Conservation (phyloP, 2,797 vertebrate species). For the Macroramphosus scolopax region DNA sequence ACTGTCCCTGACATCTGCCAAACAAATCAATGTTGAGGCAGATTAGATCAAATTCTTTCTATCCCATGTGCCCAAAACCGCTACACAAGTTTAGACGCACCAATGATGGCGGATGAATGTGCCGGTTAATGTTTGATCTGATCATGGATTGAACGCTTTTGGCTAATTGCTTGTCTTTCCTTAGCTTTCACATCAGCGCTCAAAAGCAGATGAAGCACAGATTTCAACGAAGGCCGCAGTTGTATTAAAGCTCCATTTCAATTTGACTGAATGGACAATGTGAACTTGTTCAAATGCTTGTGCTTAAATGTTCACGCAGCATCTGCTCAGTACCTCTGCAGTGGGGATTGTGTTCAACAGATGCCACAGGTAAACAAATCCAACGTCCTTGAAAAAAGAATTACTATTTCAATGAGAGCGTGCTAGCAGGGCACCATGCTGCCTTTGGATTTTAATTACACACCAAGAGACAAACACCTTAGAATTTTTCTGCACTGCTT, state of each 20-base stretch:
- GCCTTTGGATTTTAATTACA: conserved; percentile 65
- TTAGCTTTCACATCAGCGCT: conserved; percentile 26
- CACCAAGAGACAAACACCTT: conserved; percentile 36
- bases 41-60: conserved; percentile 39
- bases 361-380: conserved; percentile 51
- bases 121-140: conserved; percentile 31
- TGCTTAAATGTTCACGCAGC: conserved; percentile 46
- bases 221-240: conserved; percentile 39
- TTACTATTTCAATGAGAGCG: conserved; percentile 48
- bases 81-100: conserved; percentile 18
- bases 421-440: conserved; percentile 34
- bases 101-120: conserved; percentile 33
- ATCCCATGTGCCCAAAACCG: conserved; percentile 18
- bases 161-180: conserved; percentile 35
- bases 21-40: conserved; percentile 38
- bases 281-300: conserved; percentile 48
- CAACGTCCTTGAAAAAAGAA: conserved; percentile 56
- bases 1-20: conserved; percentile 38
- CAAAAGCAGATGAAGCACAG: conserved; percentile 36
- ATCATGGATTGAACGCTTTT: conserved; percentile 26
- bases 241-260: conserved; percentile 28
- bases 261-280: conserved; percentile 35
- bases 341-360: conserved; percentile 39
- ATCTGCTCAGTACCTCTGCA: conserved; percentile 60
- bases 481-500: conserved; percentile 42